Percentiles rank a stretch among this genome's conserved stretches.
Evolutionary conservation across 2,113 vertebrate genomes (phyloP).

Genomic region (Tetraodon nigroviridis): DNA sequence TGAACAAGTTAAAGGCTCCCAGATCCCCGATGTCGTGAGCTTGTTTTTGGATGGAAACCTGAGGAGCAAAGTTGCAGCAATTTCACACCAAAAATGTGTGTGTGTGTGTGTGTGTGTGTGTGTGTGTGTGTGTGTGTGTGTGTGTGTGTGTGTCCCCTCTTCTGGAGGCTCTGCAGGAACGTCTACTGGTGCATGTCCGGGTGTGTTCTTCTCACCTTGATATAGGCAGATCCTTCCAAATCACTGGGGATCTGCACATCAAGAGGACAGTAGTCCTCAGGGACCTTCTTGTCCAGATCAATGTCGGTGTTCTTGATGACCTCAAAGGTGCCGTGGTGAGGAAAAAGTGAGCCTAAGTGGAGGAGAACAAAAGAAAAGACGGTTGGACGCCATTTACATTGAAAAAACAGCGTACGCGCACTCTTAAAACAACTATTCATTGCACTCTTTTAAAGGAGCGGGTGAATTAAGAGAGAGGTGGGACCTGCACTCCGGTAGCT

Average conservation of each 20-base stretch:
- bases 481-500: slow-evolving; percentile 96
- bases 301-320: slow-evolving; percentile 99
- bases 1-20: slow-evolving; percentile 90
- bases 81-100: too few species aligned
- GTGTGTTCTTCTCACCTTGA: slow-evolving; percentile 83
- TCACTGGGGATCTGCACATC: slow-evolving; percentile 96
- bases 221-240: slow-evolving; percentile 93
- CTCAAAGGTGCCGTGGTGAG: slow-evolving; percentile 95
- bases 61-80: neutral
- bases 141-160: too few species aligned
- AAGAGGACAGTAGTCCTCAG: slow-evolving; percentile 95
- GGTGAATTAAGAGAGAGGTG: too few species aligned
- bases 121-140: too few species aligned
- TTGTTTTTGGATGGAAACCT: slow-evolving; percentile 99
- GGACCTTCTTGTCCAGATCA: slow-evolving; percentile 95
- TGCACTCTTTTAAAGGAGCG: too few species aligned
- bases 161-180: too few species aligned
- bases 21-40: slow-evolving; percentile 95
- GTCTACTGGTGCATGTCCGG: too few species aligned
- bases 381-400: too few species aligned
- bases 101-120: too few species aligned
- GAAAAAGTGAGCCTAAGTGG: slow-evolving; percentile 87
- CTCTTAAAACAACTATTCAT: too few species aligned
- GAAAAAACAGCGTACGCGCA: too few species aligned
- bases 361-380: neutral